These are phyloP conservation scores for Dicaeum eximium DNA, from an alignment of 2,113 vertebrate genomes.

Conservation along the genomic window DNA sequence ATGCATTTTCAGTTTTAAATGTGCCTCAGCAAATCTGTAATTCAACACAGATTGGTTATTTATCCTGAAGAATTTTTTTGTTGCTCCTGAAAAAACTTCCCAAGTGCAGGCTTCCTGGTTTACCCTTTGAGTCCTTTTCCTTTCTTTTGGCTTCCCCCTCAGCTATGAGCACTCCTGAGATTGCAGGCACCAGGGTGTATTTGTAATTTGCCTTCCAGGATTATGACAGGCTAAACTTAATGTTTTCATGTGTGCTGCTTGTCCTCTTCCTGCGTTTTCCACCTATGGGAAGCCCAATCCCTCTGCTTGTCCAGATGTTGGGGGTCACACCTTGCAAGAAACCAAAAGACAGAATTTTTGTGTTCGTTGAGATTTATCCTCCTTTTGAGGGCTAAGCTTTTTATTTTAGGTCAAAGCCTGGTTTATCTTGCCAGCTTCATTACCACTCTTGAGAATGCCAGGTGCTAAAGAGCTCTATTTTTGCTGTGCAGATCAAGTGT, in stretches of 20 bases:
- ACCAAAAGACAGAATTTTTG: not conserved
- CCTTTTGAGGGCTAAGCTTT: not conserved
- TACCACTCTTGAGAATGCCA: slow-evolving; percentile 52
- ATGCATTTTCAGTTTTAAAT: not conserved
- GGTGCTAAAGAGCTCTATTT: slow-evolving; percentile 65
- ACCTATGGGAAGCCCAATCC: not conserved
- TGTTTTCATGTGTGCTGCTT: not conserved
- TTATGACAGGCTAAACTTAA: not conserved
- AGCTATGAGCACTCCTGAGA: not conserved
- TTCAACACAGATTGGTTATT: not conserved
- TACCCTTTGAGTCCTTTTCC: not conserved
- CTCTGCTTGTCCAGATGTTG: not conserved
- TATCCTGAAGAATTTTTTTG: not conserved
- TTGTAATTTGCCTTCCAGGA: not conserved
- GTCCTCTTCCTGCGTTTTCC: not conserved
- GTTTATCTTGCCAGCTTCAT: slow-evolving; percentile 40
- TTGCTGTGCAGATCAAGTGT: slow-evolving; percentile 34
- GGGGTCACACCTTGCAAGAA: not conserved
- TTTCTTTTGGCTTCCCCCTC: not conserved
- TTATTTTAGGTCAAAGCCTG: slow-evolving; percentile 52
- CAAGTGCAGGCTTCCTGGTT: not conserved
- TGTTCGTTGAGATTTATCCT: not conserved
- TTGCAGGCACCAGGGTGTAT: not conserved
- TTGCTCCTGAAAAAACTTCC: not conserved
- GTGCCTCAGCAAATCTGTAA: not conserved